These are phyloP conservation scores for Rhizomys pruinosus DNA, from an alignment of 2,113 vertebrate species.

Conservation along the genomic window DNA sequence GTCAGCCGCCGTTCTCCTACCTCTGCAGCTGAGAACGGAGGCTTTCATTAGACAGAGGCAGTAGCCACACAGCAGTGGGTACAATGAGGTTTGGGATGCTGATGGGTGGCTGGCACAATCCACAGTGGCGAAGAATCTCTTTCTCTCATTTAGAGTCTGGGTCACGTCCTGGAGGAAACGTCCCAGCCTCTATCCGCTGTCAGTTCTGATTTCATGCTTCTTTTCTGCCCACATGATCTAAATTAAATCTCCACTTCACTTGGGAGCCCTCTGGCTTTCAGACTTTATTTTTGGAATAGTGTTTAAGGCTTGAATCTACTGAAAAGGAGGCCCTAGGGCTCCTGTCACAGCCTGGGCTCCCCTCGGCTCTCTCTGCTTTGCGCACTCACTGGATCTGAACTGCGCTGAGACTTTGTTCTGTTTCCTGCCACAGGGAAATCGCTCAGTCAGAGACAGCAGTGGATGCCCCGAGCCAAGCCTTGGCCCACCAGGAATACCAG, in stretches of 20 bases:
- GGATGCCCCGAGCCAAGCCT: not conserved
- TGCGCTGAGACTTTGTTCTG: not conserved
- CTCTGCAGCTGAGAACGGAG: not conserved
- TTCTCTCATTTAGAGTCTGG: conserved; percentile 50
- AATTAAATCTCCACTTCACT: conserved; percentile 68
- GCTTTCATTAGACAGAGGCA: not conserved
- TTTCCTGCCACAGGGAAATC: not conserved
- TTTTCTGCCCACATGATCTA: conserved; percentile 52
- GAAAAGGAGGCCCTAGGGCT: not conserved
- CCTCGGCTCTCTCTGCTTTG: not conserved
- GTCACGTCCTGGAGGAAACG: not conserved
- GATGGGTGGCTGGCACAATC: not conserved
- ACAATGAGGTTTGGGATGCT: not conserved
- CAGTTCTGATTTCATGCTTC: conserved; percentile 47
- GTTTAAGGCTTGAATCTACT: conserved; percentile 11
- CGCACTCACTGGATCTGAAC: not conserved
- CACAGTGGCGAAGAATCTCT: not conserved
- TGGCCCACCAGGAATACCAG: not conserved
- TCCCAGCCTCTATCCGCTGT: conserved; percentile 49
- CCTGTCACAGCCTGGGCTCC: not conserved
- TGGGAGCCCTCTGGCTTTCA: conserved; percentile 53
- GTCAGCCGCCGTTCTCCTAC: not conserved
- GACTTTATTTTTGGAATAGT: conserved; percentile 63
- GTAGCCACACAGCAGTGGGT: not conserved
- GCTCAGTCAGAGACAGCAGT: not conserved